These are phyloP conservation scores for Cephalopholis sonnerati DNA, from an alignment of 2,113 vertebrate genomes.

Conservation along the genomic window DNA sequence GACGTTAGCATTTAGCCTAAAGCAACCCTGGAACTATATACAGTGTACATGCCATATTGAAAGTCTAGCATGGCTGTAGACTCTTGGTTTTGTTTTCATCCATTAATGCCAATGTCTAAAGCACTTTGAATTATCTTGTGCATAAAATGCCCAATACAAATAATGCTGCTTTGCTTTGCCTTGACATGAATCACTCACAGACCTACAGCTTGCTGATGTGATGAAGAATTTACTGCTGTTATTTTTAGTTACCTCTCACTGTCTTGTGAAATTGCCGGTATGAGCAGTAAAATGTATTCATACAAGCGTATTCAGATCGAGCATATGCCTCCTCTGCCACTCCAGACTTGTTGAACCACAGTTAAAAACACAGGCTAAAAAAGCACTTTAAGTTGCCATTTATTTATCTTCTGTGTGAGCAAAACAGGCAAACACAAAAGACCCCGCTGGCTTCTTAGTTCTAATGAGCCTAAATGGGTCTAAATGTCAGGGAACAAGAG, in stretches of 20 bases:
- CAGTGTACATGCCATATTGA: too few species aligned
- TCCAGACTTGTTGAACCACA: constrained; percentile 9
- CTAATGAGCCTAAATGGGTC: constrained; percentile 70
- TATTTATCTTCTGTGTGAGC: constrained; percentile 46
- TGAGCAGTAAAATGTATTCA: background rate
- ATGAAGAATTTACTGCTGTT: background rate
- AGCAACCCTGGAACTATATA: too few species aligned
- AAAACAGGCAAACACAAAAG: constrained; percentile 46
- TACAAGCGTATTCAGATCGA: background rate
- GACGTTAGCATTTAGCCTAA: too few species aligned
- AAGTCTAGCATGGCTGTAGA: too few species aligned
- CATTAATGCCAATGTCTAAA: background rate
- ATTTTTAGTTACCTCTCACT: background rate
- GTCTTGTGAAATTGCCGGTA: background rate
- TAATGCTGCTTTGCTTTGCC: background rate
- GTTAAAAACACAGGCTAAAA: background rate
- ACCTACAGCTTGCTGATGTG: background rate
- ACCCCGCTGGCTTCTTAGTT: constrained; percentile 31
- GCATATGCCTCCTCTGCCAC: background rate
- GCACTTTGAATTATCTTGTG: background rate
- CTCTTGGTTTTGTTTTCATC: background rate
- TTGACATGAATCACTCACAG: background rate
- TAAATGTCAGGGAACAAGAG: constrained; percentile 67
- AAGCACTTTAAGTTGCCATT: constrained; percentile 35
- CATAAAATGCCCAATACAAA: background rate